Base-by-base conservation (phyloP, 2,113 vertebrate species). In the Scolopax mira region DNA sequence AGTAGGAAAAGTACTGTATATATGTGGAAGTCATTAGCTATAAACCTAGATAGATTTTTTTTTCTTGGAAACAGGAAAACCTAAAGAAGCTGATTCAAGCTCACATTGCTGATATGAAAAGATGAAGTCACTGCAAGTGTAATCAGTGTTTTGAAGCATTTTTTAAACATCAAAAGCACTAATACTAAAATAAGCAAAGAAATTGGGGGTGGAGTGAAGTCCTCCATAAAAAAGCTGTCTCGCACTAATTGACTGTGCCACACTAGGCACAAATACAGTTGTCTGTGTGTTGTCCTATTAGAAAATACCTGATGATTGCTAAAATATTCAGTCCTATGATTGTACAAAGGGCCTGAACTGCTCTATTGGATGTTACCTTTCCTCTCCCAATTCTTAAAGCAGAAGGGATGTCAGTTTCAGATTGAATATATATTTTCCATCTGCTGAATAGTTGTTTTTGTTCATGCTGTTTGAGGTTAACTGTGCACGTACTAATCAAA, bases 371-470 rank as follows among this genome's bases (percentile, higher is more conserved):
- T 62, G 77, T 77, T 72, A 64, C 23, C 14, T 88, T 49, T 72
- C 75, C 88, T 84, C 83, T 48, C 79, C 73, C 64, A 79, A 10
- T 66, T 94, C 81, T 96, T 93, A 73, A 80, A 90, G 85, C 48
- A 94, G 75, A 95, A 90, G 85, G 88, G 92, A 96, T 12, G 13
- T 70, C 48, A 92, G 85, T 98, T 98, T 98, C 97, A 97, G 80
- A 90, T 97, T 98, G 97, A 98, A 90, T 97, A 94, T 49, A 44
- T 90, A 96, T 98, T 98, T 98, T 98, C 98, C 98, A 97, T 94
- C 89, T 96, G 90, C 96, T 96, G 97, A 98, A 97, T 82, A 94
- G 90, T 97, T 97, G 98, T 97, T 98, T 98, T 98, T 98, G 97
- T 90, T 98, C 97, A 81, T 89, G 91, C 94, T 97, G 93, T 84